Conservation (phyloP, 1,140 invertebrate genomes). For the Ceratosolen solmsi region DNA sequence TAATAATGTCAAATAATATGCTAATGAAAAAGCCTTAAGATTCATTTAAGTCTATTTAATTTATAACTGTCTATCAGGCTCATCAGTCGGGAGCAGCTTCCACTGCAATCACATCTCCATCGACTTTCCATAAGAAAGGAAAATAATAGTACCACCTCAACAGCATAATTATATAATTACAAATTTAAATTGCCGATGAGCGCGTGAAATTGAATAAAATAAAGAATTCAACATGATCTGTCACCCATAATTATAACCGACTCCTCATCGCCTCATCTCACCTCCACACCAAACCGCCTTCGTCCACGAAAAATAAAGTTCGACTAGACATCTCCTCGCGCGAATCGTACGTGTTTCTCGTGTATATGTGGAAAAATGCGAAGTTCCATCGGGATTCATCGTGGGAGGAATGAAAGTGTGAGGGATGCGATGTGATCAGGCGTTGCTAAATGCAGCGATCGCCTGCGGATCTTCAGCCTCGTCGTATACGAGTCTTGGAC, state of each 20-base stretch:
- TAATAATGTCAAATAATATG: background rate
- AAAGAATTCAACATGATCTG: no score
- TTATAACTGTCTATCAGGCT: background rate
- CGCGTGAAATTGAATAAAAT: background rate
- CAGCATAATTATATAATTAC: background rate
- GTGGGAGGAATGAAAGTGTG: background rate
- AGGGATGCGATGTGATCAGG: background rate
- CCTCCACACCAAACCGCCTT: no score
- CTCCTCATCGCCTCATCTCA: no score
- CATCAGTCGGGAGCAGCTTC: background rate
- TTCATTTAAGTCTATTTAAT: conserved; percentile 1
- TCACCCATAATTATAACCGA: no score
- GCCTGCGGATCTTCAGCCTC: background rate
- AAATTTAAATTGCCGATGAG: background rate
- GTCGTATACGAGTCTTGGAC: conserved; percentile 19
- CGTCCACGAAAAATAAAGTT: no score
- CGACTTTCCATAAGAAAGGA: background rate
- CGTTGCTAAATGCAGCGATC: background rate
- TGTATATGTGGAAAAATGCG: no score
- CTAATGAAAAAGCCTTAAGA: background rate
- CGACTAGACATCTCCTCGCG: no score
- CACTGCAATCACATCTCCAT: background rate
- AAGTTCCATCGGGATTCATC: no score
- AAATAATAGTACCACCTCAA: background rate
- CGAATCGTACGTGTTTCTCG: no score